Base-by-base conservation (phyloP, 1,140 invertebrate species). In the Rhynchophorus ferrugineus region DNA sequence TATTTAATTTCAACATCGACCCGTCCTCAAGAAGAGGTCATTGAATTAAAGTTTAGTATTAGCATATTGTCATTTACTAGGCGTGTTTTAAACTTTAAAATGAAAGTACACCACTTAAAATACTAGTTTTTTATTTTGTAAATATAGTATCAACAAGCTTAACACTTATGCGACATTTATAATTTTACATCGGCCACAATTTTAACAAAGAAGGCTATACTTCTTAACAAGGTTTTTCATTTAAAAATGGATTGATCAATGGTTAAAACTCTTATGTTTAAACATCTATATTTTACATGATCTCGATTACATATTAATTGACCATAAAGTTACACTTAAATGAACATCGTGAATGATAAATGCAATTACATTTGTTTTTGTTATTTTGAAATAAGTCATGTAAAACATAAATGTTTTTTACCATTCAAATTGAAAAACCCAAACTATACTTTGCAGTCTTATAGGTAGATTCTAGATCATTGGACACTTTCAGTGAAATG, bases 61-160 rank as follows among this genome's bases (percentile, higher is more conserved):
- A n/a, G n/a, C n/a, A n/a, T n/a, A n/a, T n/a, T n/a, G n/a, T n/a
- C n/a, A n/a, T n/a, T n/a, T n/a, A n/a, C n/a, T n/a, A n/a, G n/a
- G n/a, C n/a, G n/a, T n/a, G n/a, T n/a, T n/a, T n/a, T n/a, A n/a
- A n/a, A n/a, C n/a, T n/a, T n/a, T n/a, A n/a, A n/a, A n/a, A n/a
- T n/a, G n/a, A n/a, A n/a, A n/a, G n/a, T n/a, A n/a, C n/a, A n/a
- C n/a, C n/a, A n/a, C n/a, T n/a, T n/a, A n/a, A n/a, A n/a, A n/a
- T n/a, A n/a, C n/a, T n/a, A n/a, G n/a, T 29, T 37, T 57, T 48
- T 58, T 58, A 54, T 54, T 58, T 58, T 48, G 38, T 49, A 55
- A 54, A 46, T 58, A 54, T 43, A 58, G 47, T 49, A 50, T 54
- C 37, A 58, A 58, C 57, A 58, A 58, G 57, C 57, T 50, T 58